Base-by-base conservation (phyloP, 2,113 vertebrate genomes). In the Platanista minor region DNA sequence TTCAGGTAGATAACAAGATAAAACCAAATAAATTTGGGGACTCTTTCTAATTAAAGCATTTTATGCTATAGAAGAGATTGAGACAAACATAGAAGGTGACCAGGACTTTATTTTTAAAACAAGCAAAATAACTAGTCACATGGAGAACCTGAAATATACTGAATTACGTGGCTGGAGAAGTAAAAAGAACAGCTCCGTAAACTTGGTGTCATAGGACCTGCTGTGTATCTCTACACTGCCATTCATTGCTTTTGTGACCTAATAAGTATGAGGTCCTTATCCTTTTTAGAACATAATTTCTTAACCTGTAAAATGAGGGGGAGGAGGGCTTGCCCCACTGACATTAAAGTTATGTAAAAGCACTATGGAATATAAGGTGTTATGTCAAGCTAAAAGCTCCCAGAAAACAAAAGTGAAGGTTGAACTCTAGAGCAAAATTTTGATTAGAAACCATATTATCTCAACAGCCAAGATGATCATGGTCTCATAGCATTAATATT, bases 361-460 rank as follows among this genome's bases (percentile, higher is more conserved):
- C 11, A 10, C 23, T 52, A 23, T 72, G n/a, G 54, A 85, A 89
- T 91, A 69, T 62, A 46, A 83, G 9, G 27, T 7, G 31, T 82
- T 82, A 62, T 82, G 72, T 95, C 33, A 91, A 89, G 62, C 15
- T 80, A 59, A 71, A 87, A 72, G 13, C 31, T 82, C 31, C n/a
- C 84, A 78, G 72, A 33, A 54, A 90, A 17, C 21, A 62, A 57
- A 74, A 57, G 33, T 90, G 67, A 90, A 71, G 33, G 4, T 72
- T 91, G 89, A 90, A 61, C 20, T 95, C 75, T 91, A 74, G n/a
- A 89, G 80, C 80, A 92, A 57, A 84, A 71, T 62, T 95, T 92
- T 95, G 29, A 75, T 81, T 84, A 66, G 39, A 94, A 86, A 52
- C 17, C 10, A 11, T 72, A 59, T 91, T 77, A 86, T 77, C 20